Base-by-base conservation (phyloP, 2,888 invertebrate species). In the Brachyopa scutellaris region DNA sequence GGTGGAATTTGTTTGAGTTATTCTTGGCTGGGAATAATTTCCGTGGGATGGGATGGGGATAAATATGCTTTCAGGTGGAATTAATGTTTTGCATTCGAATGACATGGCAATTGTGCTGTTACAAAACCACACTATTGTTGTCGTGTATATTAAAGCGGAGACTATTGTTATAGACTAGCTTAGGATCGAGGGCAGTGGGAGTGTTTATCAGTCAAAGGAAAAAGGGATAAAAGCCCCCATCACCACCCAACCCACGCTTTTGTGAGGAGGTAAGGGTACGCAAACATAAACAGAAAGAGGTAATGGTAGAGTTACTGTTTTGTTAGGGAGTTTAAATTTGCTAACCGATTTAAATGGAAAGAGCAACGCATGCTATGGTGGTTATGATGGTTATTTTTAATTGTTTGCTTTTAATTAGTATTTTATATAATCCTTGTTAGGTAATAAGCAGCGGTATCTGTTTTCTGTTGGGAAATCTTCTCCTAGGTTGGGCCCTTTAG, bases 51-150 rank as follows among this genome's bases (percentile, higher is more conserved):
- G 8, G 7, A 42, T 5, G 23, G 19, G 31, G 23, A 33, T 26
- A 49, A 29, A 51, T 49, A 57, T 80, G 49, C 74, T 74, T 80
- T 80, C 74, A 74, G 62, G 62, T 80, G 80, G 80, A 80, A 74
- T 80, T 80, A 80, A 80, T 74, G 69, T 80, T 80, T 74, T 61
- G 69, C 80, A 74, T 74, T 74, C 74, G 74, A 74, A 80, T 80
- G 74, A 74, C 80, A 80, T 69, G 80, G 74, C 74, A 80, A 80
- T 80, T 74, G 80, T 80, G 74, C 59, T 74, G 36, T 74, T 69
- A 19, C 69, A 51, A 80, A 80, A 74, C 74, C 74, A 23, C 62
- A 64, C 69, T 62, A 74, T 80, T 80, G 80, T 80, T 69, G 55
- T 74, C 36, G 13, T 57, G 36, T 69, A 36, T 74, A 69, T 80